Evolutionary conservation across 2,888 invertebrate genomes (phyloP), one percentile per base, ranked within the genome.

Genomic region (Dexiosoma caninum): DNA sequence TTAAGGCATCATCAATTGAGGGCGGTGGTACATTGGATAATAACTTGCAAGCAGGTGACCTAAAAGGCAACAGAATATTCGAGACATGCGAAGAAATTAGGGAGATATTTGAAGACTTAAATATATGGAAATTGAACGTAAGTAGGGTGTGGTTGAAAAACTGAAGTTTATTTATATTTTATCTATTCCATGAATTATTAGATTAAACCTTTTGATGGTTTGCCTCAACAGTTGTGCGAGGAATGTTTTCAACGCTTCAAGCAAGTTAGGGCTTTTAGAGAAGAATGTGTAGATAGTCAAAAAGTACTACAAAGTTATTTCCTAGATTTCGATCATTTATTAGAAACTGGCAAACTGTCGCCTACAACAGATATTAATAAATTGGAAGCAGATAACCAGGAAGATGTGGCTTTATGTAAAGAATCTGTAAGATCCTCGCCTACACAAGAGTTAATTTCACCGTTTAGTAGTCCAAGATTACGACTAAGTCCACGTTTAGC

Each of bases 81-180:
- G 81, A 81, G 21, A 82, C 83, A 16, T 82, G 75, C 46, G 82
- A 83, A 7, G 84, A 83, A 21, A 53, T 85, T 1, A 83, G 70
- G 53, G 82, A 82, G 30, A 81, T 85, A 9, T 83, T 81, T 27
- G 81, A 84, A 19, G 85, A 85, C 57, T 80, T 85, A 57, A 19
- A 78, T 23, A 81, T 85, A 55, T 85, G 85, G 85, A 83, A 85
- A 55, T 53, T 85, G 7, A 84, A 85, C 80, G 85, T 85, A 83
- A 78, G 81, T 77, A 21, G 12, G 60, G 70, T 59, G 59, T 59
- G 59, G 59, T 16, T 9, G 8, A 21, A 1, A 21, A 2, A 42
- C 14, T 66, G n/a, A 27, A 10, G 0, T 30, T 9, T 14, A 21
- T 27, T 14, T n/a, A 27, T 9, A 7, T 21, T 8, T 19, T 9